Base-by-base conservation (phyloP, 1,140 invertebrate species). In the Magallana ariakensis region DNA sequence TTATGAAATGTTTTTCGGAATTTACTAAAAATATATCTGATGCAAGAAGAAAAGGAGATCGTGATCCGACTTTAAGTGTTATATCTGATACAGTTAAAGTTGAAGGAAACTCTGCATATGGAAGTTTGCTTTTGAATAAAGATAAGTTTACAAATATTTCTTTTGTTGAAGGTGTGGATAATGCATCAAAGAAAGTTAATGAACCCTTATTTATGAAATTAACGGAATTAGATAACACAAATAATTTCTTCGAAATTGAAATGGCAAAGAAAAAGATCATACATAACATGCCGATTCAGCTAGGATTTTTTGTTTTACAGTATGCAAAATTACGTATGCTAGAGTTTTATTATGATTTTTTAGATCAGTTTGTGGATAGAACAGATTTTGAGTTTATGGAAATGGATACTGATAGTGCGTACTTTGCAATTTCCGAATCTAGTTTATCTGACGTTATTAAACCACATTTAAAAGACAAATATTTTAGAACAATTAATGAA, bases 311-410 rank as follows among this genome's bases (percentile, higher is more conserved):
- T 13, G 87, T 92, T 33, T 87, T 91, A 33, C 87, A 91, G 53
- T 87, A 88, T n/a, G 90, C 91, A 3, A 90, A 91, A 82, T 83
- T 91, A n/a, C 46, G 66, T 1, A 91, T 92, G 87, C 66, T 90
- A 8, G 11, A 85, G 53, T 92, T 92, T 87, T 89, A 90, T 83
- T 91, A 88, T 57, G 90, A 91, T 85, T 91, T 89, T 60, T 13
- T 91, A 13, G 85, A 89, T 55, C 87, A 88, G 33, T 90, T 53
- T 70, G 62, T 91, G 0, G 80, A 81, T n/a, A 55, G 87, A 53
- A 16, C 81, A 46, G 54, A 87, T 81, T 90, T 88, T 60, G 60
- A 90, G 80, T 80, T 82, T 15, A 86, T 84, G 5, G 58, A 87
- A 80, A 90, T 90, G 87, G 89, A 89, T 57, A 91, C 88, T 13